Evolutionary conservation across 1,140 invertebrate genomes (phyloP).

Genomic region (Pogonus chalceus): DNA sequence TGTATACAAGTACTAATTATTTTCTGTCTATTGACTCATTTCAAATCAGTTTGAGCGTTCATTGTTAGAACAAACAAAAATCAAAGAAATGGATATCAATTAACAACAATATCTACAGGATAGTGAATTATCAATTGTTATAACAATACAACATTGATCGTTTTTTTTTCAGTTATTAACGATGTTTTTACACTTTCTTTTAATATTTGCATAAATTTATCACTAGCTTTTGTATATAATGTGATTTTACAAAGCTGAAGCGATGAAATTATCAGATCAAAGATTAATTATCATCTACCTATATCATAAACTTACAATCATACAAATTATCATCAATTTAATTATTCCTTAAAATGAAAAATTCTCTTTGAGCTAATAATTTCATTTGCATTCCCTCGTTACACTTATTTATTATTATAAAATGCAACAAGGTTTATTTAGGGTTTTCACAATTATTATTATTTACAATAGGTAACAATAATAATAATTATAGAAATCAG

Average conservation of each 20-base stretch:
- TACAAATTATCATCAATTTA: not conserved
- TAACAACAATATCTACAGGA: constrained; percentile 37
- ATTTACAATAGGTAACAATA: not conserved
- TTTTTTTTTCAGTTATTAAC: constrained; percentile 22
- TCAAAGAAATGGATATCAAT: constrained; percentile 18
- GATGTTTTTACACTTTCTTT: constrained; percentile 18
- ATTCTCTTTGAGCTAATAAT: not conserved
- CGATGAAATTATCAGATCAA: not conserved
- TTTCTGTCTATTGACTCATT: no score
- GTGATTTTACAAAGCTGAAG: constrained; percentile 4
- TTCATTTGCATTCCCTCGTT: not conserved
- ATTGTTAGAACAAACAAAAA: constrained; percentile 4
- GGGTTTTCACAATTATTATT: not conserved
- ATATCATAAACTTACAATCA: not conserved
- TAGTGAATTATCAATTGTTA: constrained; percentile 32
- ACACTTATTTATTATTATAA: not conserved
- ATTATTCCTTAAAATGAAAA: not conserved
- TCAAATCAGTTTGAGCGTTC: not conserved
- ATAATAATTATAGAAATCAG: not conserved
- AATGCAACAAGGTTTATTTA: not conserved
- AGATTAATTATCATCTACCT: not conserved
- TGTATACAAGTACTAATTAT: no score
- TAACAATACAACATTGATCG: constrained; percentile 37
- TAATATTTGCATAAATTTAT: constrained; percentile 26
- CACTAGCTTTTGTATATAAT: constrained; percentile 26